Conservation (phyloP, 2,888 invertebrate genomes). For the Lamellibrachia satsuma region DNA sequence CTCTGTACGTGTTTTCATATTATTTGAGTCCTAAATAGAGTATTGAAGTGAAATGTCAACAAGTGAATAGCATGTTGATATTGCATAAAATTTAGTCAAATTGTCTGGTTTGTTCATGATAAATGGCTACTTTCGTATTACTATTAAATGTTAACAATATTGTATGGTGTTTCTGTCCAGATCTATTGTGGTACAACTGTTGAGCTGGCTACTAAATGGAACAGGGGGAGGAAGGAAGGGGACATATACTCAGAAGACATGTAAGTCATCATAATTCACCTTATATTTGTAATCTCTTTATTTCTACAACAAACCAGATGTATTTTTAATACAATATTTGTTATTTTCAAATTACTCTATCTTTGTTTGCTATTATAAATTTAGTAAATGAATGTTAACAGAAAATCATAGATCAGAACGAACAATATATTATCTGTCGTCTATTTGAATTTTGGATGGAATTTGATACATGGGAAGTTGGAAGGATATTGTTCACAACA, state of each 20-base stretch:
- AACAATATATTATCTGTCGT: not conserved
- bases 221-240: constrained; percentile 69
- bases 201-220: constrained; percentile 81
- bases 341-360: not conserved
- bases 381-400: not conserved
- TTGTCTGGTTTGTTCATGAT: too few relatives aligned
- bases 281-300: not conserved
- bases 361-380: not conserved
- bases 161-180: constrained; percentile 39
- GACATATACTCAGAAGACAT: constrained; percentile 54
- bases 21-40: too few relatives aligned
- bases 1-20: too few relatives aligned
- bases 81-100: too few relatives aligned
- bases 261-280: constrained; percentile 64
- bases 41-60: too few relatives aligned
- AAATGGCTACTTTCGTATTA: too few relatives aligned
- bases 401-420: not conserved
- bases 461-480: too few relatives aligned
- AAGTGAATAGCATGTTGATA: too few relatives aligned
- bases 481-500: too few relatives aligned
- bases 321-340: not conserved
- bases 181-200: constrained; percentile 79
- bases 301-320: constrained; percentile 8
- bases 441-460: too few relatives aligned
- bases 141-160: not conserved